Base-by-base conservation (phyloP, 1,140 invertebrate genomes). In the Choristoneura fumiferana region DNA sequence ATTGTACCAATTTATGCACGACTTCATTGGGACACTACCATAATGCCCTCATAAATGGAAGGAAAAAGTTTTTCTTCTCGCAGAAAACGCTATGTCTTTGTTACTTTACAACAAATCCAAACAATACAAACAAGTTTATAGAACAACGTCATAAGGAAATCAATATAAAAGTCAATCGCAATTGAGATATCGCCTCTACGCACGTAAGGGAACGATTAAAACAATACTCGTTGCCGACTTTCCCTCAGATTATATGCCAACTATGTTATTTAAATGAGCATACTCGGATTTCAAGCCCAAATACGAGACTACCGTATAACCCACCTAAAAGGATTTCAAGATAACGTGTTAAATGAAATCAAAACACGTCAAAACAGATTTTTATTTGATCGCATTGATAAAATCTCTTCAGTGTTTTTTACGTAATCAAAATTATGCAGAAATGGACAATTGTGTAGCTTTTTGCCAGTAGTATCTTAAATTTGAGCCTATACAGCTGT, bases 171-270 rank as follows among this genome's bases (percentile, higher is more conserved):
- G 61, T 57, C 49, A 33, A 60, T 57, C 63, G 57, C 65, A 63
- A 76, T 78, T 73, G 71, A 76, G 71, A 78, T 78, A 84, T 82
- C 73, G 75, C 80, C 84, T 81, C 74, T 75, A 75, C 68, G 69
- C 66, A 39, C 61, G 78, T 78, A 80, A 78, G 81, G 74, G 58
- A 66, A 71, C 72, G 78, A 86, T 86, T 86, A 86, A 84, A 86
- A 81, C 81, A 81, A 73, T 81, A 67, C 2, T 29, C 6, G 6
- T n/a, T n/a, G 65, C 55, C 56, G 40, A 65, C 81, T 84, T 84
- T 86, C 81, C 68, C 83, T 67, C 40, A 80, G 73, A 84, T 87
- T 87, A 81, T 82, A 84, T 82, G 78, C 83, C 78, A 87, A 84
- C 71, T 78, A 80, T 67, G 63, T 69, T 66, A 72, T 78, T 81